Base-by-base conservation (phyloP, 2,113 vertebrate genomes). In the Caranx melampygus region DNA sequence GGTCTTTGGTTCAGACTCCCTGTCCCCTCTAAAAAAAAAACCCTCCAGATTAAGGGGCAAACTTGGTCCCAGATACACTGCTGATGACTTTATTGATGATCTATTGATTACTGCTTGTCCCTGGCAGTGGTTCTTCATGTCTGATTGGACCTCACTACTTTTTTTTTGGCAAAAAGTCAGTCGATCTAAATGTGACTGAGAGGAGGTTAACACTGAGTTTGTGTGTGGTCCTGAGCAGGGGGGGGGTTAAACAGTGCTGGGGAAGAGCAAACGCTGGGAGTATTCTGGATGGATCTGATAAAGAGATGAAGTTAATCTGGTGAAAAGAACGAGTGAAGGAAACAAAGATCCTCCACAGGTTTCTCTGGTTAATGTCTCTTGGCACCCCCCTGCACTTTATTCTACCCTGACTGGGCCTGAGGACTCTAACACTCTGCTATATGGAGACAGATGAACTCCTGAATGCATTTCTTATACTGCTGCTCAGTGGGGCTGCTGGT, bases 401-500 rank as follows among this genome's bases (percentile, higher is more conserved):
- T 9, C 35, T 40, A 18, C 77, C 67, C 86, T 45, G 72, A 75
- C 60, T 54, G 51, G 31, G 34, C 34, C 11, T 4, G 35, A 26
- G 26, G 26, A 66, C 20, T 79, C 94, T 97, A 98, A 90, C 95
- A 97, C 92, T 97, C 95, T 33, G 97, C 97, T 94, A 99, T 97
- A 73, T 93, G 96, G 88, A 99, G 95, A 91, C 96, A 96, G 94
- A 99, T 99, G 93, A 99, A 99, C 90, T 99, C 97, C 95, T 99
- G 97, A 90, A 99, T 98, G 94, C 97, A 99, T 83, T 95, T 96
- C 91, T 96, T 96, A 95, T 97, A 99, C 95, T 99, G 98, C 85
- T 96, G 97, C 91, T 99, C 98, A 3, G 97, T 99, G 79, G 98
- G 97, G 91, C 98, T 99, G 95, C 96, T 96, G 93, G 89, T 95